phyloP scores from a whole-genome alignment of 2,797 vertebrate species.

The Acrocephalus scirpaceus region DNA sequence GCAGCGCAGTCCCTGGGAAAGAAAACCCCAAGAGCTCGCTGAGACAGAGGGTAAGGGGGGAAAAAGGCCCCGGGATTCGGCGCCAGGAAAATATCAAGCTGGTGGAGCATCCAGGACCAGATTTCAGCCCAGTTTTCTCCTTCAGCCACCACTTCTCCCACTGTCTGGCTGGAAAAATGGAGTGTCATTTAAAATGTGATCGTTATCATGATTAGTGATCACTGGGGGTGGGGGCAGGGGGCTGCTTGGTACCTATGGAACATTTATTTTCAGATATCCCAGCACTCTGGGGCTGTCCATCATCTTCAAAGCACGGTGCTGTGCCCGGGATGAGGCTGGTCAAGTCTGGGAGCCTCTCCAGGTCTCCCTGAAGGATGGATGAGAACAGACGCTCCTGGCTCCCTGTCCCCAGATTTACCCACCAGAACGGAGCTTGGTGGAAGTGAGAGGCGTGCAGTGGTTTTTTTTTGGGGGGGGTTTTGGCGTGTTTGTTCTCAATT shows the following conservation, averaged over 20 bases:
- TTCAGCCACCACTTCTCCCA: background rate
- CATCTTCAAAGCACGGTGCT: accelerated
- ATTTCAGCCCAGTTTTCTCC: background rate
- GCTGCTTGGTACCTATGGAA: accelerated
- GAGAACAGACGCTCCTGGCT: accelerated
- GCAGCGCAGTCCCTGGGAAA: background rate
- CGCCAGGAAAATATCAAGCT: background rate
- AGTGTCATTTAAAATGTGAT: background rate
- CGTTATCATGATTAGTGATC: accelerated
- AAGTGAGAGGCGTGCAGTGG: background rate
- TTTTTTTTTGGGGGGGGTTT: background rate
- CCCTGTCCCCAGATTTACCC: background rate
- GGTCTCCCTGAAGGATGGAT: background rate
- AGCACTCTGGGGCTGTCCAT: background rate
- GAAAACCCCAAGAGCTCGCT: background rate
- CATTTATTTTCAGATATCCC: background rate
- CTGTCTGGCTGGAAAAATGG: background rate
- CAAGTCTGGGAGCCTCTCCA: background rate
- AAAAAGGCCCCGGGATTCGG: background rate
- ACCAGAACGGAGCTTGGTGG: background rate
- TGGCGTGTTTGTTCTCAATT: background rate
- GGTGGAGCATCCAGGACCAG: background rate
- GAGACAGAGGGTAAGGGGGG: background rate
- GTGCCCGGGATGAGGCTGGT: accelerated
- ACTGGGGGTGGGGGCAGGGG: accelerated